phyloP scores from a whole-genome alignment of 2,113 vertebrate species.

The Okapia johnstoni region DNA sequence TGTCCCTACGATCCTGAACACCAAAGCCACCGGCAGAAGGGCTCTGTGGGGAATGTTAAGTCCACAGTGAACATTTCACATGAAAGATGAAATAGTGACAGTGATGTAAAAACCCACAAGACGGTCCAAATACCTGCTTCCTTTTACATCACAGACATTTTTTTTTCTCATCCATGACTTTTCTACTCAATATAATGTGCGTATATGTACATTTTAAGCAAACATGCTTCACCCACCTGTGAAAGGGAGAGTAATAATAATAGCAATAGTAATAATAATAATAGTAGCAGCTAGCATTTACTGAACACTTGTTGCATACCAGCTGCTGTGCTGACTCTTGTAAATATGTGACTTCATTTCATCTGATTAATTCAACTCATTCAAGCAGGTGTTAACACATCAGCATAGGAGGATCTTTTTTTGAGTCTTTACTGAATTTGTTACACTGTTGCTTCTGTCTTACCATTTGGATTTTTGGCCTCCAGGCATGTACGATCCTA shows the following conservation, averaged over 20 bases:
- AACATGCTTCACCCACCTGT: background rate
- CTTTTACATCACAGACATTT: accelerated
- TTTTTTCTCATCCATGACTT: background rate
- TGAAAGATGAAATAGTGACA: background rate
- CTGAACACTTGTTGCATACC: background rate
- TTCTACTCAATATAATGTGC: background rate
- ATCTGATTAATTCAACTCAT: background rate
- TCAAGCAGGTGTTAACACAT: background rate
- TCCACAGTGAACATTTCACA: background rate
- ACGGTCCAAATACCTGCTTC: background rate
- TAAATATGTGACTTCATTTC: background rate
- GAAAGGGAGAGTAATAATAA: background rate
- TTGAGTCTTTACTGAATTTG: background rate
- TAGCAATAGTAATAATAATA: background rate
- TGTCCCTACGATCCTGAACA: background rate
- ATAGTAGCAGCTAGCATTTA: background rate
- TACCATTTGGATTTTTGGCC: accelerated
- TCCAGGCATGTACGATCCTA: background rate
- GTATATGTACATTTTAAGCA: background rate
- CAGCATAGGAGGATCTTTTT: background rate
- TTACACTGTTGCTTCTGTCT: background rate
- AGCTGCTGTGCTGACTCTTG: background rate
- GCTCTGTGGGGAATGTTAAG: background rate
- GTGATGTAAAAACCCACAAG: background rate
- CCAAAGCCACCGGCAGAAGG: background rate